Evolutionary conservation across 2,888 invertebrate species (phyloP).

Genomic region (Agapetus fuscipes): DNA sequence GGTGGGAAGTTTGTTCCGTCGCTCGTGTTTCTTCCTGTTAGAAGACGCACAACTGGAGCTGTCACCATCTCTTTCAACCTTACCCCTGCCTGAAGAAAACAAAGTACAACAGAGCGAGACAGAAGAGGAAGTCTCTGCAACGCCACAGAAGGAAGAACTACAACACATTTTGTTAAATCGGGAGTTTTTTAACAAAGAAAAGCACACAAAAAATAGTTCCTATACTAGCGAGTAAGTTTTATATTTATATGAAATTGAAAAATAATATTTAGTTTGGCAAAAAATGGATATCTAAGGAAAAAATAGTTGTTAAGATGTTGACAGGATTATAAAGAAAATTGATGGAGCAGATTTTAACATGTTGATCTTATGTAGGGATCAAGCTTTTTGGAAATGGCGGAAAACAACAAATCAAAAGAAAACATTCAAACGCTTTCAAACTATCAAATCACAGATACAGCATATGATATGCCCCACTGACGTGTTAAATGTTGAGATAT

Average conservation of each 20-base stretch:
- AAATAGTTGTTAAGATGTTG: slow-evolving; percentile 1
- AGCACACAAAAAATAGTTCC: slow-evolving; percentile 23
- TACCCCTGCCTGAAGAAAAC: slow-evolving; percentile 75
- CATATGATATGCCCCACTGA: too few relatives aligned
- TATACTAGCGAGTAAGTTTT: slow-evolving; percentile 21
- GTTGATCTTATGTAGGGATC: too few relatives aligned
- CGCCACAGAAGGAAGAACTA: slow-evolving; percentile 1
- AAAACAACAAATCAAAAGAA: too few relatives aligned
- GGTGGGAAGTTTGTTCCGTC: slow-evolving; percentile 74
- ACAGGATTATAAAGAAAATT: too few relatives aligned
- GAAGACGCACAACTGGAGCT: slow-evolving; percentile 74
- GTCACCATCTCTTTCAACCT: slow-evolving; percentile 88
- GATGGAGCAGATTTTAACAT: too few relatives aligned
- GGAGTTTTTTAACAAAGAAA: slow-evolving; percentile 18
- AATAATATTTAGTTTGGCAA: slow-evolving; percentile 13
- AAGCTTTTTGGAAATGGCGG: too few relatives aligned
- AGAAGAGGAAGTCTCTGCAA: not conserved
- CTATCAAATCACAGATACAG: too few relatives aligned
- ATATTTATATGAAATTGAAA: slow-evolving; percentile 18
- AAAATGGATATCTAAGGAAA: not conserved
- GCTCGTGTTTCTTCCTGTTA: slow-evolving; percentile 89
- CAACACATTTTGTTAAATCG: slow-evolving; percentile 6
- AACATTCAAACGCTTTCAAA: too few relatives aligned
- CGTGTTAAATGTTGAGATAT: too few relatives aligned
- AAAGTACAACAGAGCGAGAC: not conserved